phyloP scores from a whole-genome alignment of 2,888 invertebrate species.

The Platypus cylindrus region DNA sequence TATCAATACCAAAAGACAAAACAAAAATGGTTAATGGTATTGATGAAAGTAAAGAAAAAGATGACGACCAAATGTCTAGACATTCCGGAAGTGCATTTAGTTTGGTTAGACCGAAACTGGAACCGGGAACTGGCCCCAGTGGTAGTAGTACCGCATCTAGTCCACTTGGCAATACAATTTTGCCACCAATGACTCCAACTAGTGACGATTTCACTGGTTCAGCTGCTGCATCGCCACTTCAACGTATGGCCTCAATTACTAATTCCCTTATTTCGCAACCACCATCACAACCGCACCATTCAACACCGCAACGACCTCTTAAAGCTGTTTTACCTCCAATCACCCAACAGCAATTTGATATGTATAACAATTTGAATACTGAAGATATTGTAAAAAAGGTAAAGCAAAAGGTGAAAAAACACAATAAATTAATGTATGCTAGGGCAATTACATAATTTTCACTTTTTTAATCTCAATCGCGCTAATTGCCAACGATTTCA shows the following conservation, averaged over 20 bases:
- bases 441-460: too few species aligned
- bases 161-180: constrained; percentile 71
- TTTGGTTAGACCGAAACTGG: constrained; percentile 72
- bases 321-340: constrained; percentile 96
- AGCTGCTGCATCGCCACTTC: constrained; percentile 84
- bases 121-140: constrained; percentile 57
- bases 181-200: constrained; percentile 70
- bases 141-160: constrained; percentile 71
- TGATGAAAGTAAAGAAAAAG: constrained; percentile 47
- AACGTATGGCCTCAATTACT: constrained; percentile 96
- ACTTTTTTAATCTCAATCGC: too few species aligned
- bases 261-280: constrained; percentile 91
- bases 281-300: constrained; percentile 72
- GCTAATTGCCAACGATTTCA: too few species aligned
- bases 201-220: constrained; percentile 58
- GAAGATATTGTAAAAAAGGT: constrained; percentile 91
- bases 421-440: too few species aligned
- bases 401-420: too few species aligned
- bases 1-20: constrained; percentile 72
- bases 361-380: constrained; percentile 94
- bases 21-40: constrained; percentile 52
- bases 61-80: constrained; percentile 50
- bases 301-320: constrained; percentile 74
- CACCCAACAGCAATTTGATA: constrained; percentile 97
- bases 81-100: constrained; percentile 79